phyloP scores from a whole-genome alignment of 2,888 invertebrate genomes.

The Cylindroiulus punctatus region DNA sequence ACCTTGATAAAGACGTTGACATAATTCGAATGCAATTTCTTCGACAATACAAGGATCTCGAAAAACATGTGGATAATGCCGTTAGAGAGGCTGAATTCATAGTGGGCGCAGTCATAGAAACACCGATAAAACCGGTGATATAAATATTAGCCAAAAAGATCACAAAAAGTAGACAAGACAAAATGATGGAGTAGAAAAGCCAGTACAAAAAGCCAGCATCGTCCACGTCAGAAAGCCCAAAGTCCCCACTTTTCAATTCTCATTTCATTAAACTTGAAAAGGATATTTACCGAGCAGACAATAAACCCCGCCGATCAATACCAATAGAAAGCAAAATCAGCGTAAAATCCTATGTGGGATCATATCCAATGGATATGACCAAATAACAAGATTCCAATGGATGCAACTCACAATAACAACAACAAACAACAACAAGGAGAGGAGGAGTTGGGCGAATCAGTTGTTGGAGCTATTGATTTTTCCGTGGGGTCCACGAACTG shows the following conservation, averaged over 20 bases:
- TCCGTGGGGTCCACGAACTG: constrained; percentile 2
- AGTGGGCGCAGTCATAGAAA: not conserved
- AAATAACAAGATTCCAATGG: constrained; percentile 37
- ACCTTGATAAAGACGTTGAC: too few species aligned
- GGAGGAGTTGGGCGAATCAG: not conserved
- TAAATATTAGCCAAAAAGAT: constrained; percentile 13
- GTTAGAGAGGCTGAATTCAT: too few species aligned
- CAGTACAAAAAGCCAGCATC: not conserved
- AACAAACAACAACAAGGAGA: constrained; percentile 29
- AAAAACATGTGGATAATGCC: not conserved
- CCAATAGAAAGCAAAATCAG: constrained; percentile 29
- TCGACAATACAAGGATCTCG: not conserved
- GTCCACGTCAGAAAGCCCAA: not conserved
- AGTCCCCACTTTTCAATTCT: constrained; percentile 16
- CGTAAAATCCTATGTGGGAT: constrained; percentile 5
- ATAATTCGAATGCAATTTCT: too few species aligned
- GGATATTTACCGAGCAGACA: constrained; percentile 20
- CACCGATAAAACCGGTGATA: not conserved
- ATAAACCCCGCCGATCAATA: constrained; percentile 15
- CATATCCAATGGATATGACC: constrained; percentile 42
- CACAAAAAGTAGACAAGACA: not conserved
- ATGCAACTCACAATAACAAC: constrained; percentile 29
- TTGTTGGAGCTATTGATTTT: constrained; percentile 34
- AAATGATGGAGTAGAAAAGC: not conserved
- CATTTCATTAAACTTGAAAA: constrained; percentile 38